Evolutionary conservation across 2,888 invertebrate species (phyloP).

Genomic region (Sphinx pinastri): DNA sequence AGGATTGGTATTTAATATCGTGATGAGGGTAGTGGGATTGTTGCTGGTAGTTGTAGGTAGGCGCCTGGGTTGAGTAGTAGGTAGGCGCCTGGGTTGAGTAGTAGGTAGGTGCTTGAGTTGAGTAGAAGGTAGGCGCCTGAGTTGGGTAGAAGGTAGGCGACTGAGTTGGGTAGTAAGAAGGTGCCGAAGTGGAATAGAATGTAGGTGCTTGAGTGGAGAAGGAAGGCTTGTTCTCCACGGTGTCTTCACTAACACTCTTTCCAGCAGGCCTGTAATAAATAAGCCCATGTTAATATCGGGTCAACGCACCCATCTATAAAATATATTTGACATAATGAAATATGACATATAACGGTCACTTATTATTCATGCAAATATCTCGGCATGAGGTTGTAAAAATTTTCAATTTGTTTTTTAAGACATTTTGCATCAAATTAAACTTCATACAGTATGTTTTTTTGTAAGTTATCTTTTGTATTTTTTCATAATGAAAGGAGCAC

Average conservation of each 20-base stretch:
- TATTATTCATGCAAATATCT: slow-evolving; percentile 1
- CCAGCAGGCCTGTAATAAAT: slow-evolving; percentile 57
- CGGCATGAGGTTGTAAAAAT: slow-evolving; percentile 3
- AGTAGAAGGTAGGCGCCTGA: slow-evolving; percentile 35
- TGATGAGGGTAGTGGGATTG: slow-evolving; percentile 40
- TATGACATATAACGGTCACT: slow-evolving; percentile 20
- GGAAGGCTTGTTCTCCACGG: slow-evolving; percentile 56
- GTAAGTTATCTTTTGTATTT: too few species aligned
- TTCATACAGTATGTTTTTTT: not conserved
- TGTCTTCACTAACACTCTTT: slow-evolving; percentile 64
- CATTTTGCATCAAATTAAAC: not conserved
- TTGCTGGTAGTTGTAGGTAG: slow-evolving; percentile 30
- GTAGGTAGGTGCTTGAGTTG: slow-evolving; percentile 34
- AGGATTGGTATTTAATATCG: slow-evolving; percentile 38
- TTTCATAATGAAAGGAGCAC: too few species aligned
- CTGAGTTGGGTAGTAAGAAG: slow-evolving; percentile 42
- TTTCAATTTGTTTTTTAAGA: not conserved
- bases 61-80: slow-evolving; percentile 37
- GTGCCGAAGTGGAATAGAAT: slow-evolving; percentile 37
- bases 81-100: slow-evolving; percentile 32
- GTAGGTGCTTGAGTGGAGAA: slow-evolving; percentile 36
- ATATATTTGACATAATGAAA: not conserved
- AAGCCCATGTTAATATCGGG: not conserved
- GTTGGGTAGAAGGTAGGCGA: slow-evolving; percentile 37
- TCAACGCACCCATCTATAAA: slow-evolving; percentile 2